These are phyloP conservation scores for Anthopleura sola DNA, from an alignment of 64 coral and sea anemone genomes.

Conservation along the genomic window DNA sequence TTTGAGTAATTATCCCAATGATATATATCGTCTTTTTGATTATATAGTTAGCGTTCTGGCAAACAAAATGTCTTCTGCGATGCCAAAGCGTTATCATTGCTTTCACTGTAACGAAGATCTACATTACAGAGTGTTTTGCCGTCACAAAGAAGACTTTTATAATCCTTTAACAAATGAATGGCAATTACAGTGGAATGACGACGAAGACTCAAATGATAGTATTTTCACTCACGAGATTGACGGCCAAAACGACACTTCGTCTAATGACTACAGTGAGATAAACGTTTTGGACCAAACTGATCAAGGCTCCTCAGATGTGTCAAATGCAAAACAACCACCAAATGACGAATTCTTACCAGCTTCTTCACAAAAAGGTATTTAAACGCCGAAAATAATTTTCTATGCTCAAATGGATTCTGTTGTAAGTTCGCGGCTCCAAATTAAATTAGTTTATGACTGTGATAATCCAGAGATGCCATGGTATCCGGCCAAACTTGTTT, in stretches of 20 bases:
- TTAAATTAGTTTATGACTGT: too few species aligned
- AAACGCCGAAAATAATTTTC: too few species aligned
- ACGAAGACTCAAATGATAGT: slow-evolving; percentile 12
- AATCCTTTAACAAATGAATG: not conserved
- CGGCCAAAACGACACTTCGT: not conserved
- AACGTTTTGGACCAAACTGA: not conserved
- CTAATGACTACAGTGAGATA: slow-evolving; percentile 1
- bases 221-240: not conserved
- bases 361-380: slow-evolving; percentile 3
- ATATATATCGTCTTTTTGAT: not conserved
- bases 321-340: not conserved
- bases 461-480: too few species aligned
- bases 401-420: too few species aligned
- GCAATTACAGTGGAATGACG: not conserved
- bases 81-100: slow-evolving; percentile 23
- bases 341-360: slow-evolving; percentile 2
- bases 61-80: slow-evolving; percentile 2
- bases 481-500: too few species aligned
- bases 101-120: slow-evolving; percentile 20
- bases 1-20: slow-evolving; percentile 10
- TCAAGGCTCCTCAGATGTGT: too few species aligned
- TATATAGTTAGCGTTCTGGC: not conserved
- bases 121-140: slow-evolving; percentile 20
- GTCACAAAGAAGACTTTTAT: slow-evolving; percentile 12
- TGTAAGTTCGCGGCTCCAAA: too few species aligned